Percentiles rank a stretch among this genome's conserved stretches.
Conservation (phyloP, 2,888 invertebrate genomes). For the Polyommatus iphigenia region DNA sequence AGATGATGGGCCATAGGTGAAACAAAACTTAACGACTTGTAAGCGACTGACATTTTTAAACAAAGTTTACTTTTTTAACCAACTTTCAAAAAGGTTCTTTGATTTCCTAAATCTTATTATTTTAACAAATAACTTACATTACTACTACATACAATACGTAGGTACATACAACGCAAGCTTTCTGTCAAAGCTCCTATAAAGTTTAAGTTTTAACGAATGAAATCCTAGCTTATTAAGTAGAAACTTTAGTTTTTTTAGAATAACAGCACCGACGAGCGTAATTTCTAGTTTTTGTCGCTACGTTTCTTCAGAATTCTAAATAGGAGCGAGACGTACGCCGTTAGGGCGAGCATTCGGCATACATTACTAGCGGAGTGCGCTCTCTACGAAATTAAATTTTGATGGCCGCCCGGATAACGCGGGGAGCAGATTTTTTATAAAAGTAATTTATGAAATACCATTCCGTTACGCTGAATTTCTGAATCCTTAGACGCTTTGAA, state of each 20-base stretch:
- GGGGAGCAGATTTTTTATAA: slow-evolving; percentile 57
- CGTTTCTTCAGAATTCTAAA: slow-evolving; percentile 40
- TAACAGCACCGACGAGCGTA: slow-evolving; percentile 29
- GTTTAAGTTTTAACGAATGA: not conserved
- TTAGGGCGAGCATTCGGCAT: slow-evolving; percentile 51
- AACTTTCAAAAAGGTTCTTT: too few relatives aligned
- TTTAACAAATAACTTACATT: too few relatives aligned
- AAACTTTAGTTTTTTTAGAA: slow-evolving; percentile 19
- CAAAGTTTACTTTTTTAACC: too few relatives aligned
- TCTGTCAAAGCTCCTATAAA: not conserved
- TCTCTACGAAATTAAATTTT: slow-evolving; percentile 75
- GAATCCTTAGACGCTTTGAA: slow-evolving; percentile 36
- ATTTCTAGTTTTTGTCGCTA: slow-evolving; percentile 37
- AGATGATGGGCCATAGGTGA: not conserved
- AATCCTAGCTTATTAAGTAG: not conserved
- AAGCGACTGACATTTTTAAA: too few relatives aligned
- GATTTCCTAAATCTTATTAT: too few relatives aligned
- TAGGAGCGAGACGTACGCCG: slow-evolving; percentile 46
- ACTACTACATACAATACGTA: too few relatives aligned
- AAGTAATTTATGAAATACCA: slow-evolving; percentile 53
- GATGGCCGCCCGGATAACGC: slow-evolving; percentile 63
- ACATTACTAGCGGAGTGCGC: slow-evolving; percentile 68
- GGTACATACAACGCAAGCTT: not conserved
- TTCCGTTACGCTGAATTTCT: slow-evolving; percentile 40
- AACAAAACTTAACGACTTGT: too few relatives aligned